A percentile compares a stretch with the other conserved stretches of the same genome.
Evolutionary conservation across 2,113 vertebrate species (phyloP).

Genomic region (Poeciliopsis turrubarensis): DNA sequence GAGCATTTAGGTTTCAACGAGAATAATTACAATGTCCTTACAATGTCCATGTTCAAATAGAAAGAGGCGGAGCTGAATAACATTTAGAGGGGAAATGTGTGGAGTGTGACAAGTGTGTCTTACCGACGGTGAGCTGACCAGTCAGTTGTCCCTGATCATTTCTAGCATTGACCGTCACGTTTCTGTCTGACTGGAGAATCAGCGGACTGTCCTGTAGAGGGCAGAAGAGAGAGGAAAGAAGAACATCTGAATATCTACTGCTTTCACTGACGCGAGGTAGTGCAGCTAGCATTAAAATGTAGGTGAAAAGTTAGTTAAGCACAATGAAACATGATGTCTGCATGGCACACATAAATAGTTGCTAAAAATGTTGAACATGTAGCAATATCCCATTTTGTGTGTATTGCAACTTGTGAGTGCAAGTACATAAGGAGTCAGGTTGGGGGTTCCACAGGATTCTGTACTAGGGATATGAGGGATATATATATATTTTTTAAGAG

Average conservation of each 20-base stretch:
- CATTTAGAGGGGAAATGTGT: slow-evolving; percentile 17
- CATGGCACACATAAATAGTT: too few species aligned
- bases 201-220: slow-evolving; percentile 90
- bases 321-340: too few species aligned
- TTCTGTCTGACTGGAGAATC: slow-evolving; percentile 96
- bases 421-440: neutral
- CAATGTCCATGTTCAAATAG: slow-evolving; percentile 34
- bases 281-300: neutral
- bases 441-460: neutral
- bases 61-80: slow-evolving; percentile 21
- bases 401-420: neutral
- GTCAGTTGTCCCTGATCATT: slow-evolving; percentile 95
- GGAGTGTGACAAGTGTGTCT: slow-evolving; percentile 68
- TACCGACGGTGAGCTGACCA: slow-evolving; percentile 97
- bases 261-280: neutral
- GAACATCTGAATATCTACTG: neutral
- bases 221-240: slow-evolving; percentile 63
- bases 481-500: too few species aligned
- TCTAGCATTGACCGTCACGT: slow-evolving; percentile 96
- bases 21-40: slow-evolving; percentile 58
- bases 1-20: slow-evolving; percentile 47
- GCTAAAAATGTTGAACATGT: too few species aligned
- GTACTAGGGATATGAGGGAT: neutral
- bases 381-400: neutral
- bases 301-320: neutral